These are phyloP conservation scores for Panagrolaimus sp. DNA, from an alignment of 1,140 invertebrate species.

Conservation along the genomic window DNA sequence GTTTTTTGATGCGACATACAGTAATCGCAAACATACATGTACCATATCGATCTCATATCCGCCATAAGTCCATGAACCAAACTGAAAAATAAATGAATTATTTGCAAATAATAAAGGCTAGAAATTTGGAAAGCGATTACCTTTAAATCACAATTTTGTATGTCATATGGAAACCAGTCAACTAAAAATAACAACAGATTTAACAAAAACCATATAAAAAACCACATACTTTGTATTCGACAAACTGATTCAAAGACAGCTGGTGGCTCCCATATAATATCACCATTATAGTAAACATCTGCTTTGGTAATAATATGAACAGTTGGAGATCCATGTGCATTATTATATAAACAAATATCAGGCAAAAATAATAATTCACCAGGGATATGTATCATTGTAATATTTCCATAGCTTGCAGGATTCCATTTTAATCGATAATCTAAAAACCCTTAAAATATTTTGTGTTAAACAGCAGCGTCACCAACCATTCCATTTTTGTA, in stretches of 20 bases:
- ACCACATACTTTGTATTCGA: conserved; percentile 52
- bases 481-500: conserved; percentile 92
- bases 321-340: conserved; percentile 49
- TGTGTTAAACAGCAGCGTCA: too few relatives aligned
- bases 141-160: conserved; percentile 52
- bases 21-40: conserved; percentile 48
- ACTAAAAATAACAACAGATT: too few relatives aligned
- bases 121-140: too few relatives aligned
- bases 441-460: too few relatives aligned
- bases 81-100: too few relatives aligned
- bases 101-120: too few relatives aligned
- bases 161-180: conserved; percentile 42
- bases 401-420: conserved; percentile 66
- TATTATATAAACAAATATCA: conserved; percentile 62
- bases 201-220: not conserved
- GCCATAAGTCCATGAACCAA: conserved; percentile 93
- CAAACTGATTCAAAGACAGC: conserved; percentile 54
- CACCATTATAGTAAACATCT: conserved; percentile 37
- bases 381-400: conserved; percentile 64
- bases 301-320: conserved; percentile 38
- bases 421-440: conserved; percentile 82
- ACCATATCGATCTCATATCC: conserved; percentile 75
- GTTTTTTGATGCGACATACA: not conserved
- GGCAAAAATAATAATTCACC: conserved; percentile 68
- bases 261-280: conserved; percentile 50